Conservation (phyloP, 1,140 invertebrate species). For the Dinoponera quadriceps region DNA sequence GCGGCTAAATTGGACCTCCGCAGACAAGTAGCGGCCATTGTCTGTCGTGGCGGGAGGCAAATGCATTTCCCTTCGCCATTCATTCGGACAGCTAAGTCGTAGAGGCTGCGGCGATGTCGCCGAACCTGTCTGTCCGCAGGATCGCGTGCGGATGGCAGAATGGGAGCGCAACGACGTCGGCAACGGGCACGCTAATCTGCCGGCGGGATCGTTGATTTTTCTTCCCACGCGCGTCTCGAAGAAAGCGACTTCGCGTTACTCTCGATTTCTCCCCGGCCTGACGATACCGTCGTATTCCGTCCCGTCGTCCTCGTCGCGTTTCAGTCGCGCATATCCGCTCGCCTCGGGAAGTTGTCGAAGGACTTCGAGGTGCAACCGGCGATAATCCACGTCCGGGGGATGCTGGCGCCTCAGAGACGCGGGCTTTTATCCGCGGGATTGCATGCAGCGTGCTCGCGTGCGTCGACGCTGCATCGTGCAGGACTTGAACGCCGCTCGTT, state of each 20-base stretch:
- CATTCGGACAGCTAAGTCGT: constrained; percentile 34
- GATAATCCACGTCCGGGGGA: constrained; percentile 26
- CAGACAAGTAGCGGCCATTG: constrained; percentile 43
- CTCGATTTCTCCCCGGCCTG: constrained; percentile 44
- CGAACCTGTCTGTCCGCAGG: constrained; percentile 21
- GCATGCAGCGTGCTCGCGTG: constrained; percentile 33
- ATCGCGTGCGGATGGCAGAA: constrained; percentile 37
- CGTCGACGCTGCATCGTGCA: neutral
- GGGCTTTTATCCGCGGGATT: constrained; percentile 19
- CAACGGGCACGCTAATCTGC: constrained; percentile 38
- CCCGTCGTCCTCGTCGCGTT: neutral
- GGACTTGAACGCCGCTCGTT: constrained; percentile 15
- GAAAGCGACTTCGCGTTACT: constrained; percentile 53
- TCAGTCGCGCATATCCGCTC: constrained; percentile 27
- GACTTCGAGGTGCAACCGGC: neutral
- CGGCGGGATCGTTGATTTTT: constrained; percentile 38
- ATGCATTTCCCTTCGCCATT: constrained; percentile 56
- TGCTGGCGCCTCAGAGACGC: constrained; percentile 7
- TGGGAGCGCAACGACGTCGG: constrained; percentile 30
- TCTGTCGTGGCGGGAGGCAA: constrained; percentile 30
- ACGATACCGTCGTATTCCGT: neutral
- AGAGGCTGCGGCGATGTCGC: constrained; percentile 19
- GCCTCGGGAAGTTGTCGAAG: constrained; percentile 15
- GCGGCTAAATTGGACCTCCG: constrained; percentile 9
- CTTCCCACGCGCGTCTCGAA: constrained; percentile 44